Conservation (phyloP, 2,888 invertebrate genomes). For the Dryobotodes eremita region DNA sequence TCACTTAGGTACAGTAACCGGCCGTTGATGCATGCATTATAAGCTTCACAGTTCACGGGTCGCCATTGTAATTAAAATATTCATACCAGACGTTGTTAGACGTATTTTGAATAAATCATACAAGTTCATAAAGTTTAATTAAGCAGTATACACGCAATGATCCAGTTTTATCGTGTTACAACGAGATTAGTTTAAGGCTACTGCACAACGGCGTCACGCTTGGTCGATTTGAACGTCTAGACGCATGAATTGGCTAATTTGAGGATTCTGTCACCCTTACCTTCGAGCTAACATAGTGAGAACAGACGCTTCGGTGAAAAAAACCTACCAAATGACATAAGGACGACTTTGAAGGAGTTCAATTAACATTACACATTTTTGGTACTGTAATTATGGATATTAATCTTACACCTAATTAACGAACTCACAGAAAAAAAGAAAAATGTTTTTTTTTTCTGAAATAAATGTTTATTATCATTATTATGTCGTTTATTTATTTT, state of each 20-base stretch:
- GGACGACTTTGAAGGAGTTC: neutral
- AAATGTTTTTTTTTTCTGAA: too few relatives aligned
- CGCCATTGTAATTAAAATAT: conserved; percentile 52
- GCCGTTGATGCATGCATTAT: conserved; percentile 30
- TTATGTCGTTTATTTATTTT: too few relatives aligned
- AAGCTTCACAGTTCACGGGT: conserved; percentile 36
- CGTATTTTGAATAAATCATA: conserved; percentile 49
- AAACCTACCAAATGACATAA: neutral
- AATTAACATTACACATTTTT: neutral
- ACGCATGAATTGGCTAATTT: conserved; percentile 39
- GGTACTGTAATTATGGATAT: neutral
- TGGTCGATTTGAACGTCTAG: conserved; percentile 41
- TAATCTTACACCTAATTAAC: neutral
- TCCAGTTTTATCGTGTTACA: conserved; percentile 58
- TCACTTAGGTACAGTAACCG: conserved; percentile 14
- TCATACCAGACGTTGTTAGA: conserved; percentile 37
- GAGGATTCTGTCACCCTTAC: conserved; percentile 18
- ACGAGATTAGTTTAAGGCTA: conserved; percentile 49
- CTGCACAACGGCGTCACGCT: conserved; percentile 20
- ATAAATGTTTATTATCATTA: too few relatives aligned
- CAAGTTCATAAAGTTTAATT: conserved; percentile 62
- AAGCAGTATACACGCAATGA: conserved; percentile 61
- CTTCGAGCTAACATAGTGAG: neutral
- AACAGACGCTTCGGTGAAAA: neutral
- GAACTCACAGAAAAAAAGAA: too few relatives aligned